Percentiles rank a stretch among this genome's conserved stretches.
Conservation (phyloP, 2,797 vertebrate genomes). For the Acipenser transmontanus region DNA sequence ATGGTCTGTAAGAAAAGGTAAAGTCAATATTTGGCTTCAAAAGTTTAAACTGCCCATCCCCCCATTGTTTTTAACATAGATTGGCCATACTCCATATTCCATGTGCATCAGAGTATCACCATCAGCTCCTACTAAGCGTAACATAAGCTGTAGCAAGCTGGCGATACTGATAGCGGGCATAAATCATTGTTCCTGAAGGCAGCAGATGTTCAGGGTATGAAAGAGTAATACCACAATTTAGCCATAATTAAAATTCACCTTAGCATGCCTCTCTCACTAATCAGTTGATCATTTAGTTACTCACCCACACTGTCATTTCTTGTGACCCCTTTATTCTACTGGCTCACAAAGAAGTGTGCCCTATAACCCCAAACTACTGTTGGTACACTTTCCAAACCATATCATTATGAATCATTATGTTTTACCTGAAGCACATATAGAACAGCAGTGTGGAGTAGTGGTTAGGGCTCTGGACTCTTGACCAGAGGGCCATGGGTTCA, state of each 20-base stretch:
- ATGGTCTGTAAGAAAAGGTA: slow-evolving; percentile 50
- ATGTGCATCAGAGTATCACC: slow-evolving; percentile 51
- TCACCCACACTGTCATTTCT: slow-evolving; percentile 34
- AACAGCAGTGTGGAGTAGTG: too few relatives aligned
- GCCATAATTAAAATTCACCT: slow-evolving; percentile 87
- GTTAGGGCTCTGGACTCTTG: too few relatives aligned
- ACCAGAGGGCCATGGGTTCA: too few relatives aligned
- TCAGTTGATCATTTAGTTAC: slow-evolving; percentile 55
- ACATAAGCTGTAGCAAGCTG: slow-evolving; percentile 81
- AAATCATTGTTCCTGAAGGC: slow-evolving; percentile 83
- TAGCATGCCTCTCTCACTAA: slow-evolving; percentile 67
- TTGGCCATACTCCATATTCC: slow-evolving; percentile 47
- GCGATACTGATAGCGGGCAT: slow-evolving; percentile 78
- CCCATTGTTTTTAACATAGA: slow-evolving; percentile 35
- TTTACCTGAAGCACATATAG: too few relatives aligned
- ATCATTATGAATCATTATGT: neutral
- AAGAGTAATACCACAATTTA: slow-evolving; percentile 85
- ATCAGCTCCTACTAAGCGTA: slow-evolving; percentile 61
- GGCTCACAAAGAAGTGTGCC: slow-evolving; percentile 1
- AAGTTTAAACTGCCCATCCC: slow-evolving; percentile 37
- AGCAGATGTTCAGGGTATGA: slow-evolving; percentile 80
- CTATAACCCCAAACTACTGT: neutral
- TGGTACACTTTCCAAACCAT: neutral
- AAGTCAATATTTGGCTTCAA: slow-evolving; percentile 55
- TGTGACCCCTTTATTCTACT: neutral